Evolutionary conservation across 1,140 invertebrate genomes (phyloP).

Genomic region (Eupeodes corollae): DNA sequence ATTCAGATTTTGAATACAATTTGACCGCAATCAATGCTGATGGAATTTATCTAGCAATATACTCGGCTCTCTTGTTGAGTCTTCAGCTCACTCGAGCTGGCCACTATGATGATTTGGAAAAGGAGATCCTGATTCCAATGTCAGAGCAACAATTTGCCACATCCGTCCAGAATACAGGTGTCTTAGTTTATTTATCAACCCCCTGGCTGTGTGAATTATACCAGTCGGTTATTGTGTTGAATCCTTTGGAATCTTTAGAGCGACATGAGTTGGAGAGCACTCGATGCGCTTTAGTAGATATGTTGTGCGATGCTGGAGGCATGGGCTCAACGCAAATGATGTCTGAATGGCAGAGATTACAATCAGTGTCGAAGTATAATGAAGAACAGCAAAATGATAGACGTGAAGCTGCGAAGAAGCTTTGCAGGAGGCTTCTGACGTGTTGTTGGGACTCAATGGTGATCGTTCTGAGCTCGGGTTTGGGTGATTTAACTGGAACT

Average conservation of each 20-base stretch:
- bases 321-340: conserved; percentile 66
- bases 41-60: conserved; percentile 84
- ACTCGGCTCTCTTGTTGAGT: conserved; percentile 70
- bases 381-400: conserved; percentile 42
- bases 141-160: conserved; percentile 78
- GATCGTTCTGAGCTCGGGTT: conserved; percentile 68
- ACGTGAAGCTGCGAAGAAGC: conserved; percentile 54
- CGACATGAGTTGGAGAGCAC: conserved; percentile 19
- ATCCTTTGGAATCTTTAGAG: conserved; percentile 50
- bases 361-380: conserved; percentile 55
- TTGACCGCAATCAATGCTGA: conserved; percentile 87
- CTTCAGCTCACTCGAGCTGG: conserved; percentile 64
- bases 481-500: conserved; percentile 49
- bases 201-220: conserved; percentile 87
- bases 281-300: conserved; percentile 32
- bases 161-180: conserved; percentile 79
- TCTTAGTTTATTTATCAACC: conserved; percentile 80
- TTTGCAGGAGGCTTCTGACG: conserved; percentile 59
- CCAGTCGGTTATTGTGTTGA: conserved; percentile 66
- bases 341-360: conserved; percentile 71
- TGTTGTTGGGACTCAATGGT: conserved; percentile 87
- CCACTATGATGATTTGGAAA: conserved; percentile 58
- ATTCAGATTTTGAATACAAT: conserved; percentile 41
- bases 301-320: conserved; percentile 65
- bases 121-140: conserved; percentile 41